Percentiles rank a stretch among this genome's conserved stretches.
These are phyloP conservation scores for Plusia festucae DNA, from an alignment of 2,888 invertebrate species.

Conservation along the genomic window DNA sequence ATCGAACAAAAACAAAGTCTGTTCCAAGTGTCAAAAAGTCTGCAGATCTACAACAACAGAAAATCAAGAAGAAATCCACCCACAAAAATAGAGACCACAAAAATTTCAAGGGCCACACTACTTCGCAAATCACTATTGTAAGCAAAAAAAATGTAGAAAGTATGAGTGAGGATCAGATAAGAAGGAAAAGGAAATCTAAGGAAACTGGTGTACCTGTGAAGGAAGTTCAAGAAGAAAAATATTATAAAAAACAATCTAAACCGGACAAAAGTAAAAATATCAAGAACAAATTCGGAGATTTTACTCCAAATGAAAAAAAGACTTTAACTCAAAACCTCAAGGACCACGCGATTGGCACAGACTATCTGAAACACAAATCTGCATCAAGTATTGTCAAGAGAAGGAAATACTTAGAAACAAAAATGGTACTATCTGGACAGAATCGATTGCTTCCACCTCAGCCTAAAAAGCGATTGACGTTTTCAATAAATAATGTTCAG, in stretches of 20 bases:
- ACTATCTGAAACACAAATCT: constrained; percentile 12
- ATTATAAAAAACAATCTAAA: constrained; percentile 4
- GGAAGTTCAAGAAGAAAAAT: neutral
- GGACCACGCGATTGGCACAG: neutral
- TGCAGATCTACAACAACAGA: neutral
- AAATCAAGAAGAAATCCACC: constrained; percentile 31
- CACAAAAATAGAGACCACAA: constrained; percentile 30
- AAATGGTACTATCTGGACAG: constrained; percentile 15
- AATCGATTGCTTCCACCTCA: constrained; percentile 5
- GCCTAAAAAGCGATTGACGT: constrained; percentile 10
- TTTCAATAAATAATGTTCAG: constrained; percentile 8
- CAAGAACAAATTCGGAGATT: neutral
- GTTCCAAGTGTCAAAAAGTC: constrained; percentile 3
- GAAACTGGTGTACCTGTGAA: neutral
- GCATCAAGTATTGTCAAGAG: constrained; percentile 13
- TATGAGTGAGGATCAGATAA: neutral
- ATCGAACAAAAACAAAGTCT: neutral
- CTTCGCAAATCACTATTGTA: constrained; percentile 8
- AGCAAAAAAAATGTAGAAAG: constrained; percentile 9
- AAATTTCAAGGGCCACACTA: neutral
- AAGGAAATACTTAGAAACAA: neutral
- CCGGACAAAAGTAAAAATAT: neutral
- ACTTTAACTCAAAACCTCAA: constrained; percentile 5
- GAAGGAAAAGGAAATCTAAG: neutral
- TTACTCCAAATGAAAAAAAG: neutral